Conservation (phyloP, 2,113 vertebrate genomes). For the Climacteris rufus region DNA sequence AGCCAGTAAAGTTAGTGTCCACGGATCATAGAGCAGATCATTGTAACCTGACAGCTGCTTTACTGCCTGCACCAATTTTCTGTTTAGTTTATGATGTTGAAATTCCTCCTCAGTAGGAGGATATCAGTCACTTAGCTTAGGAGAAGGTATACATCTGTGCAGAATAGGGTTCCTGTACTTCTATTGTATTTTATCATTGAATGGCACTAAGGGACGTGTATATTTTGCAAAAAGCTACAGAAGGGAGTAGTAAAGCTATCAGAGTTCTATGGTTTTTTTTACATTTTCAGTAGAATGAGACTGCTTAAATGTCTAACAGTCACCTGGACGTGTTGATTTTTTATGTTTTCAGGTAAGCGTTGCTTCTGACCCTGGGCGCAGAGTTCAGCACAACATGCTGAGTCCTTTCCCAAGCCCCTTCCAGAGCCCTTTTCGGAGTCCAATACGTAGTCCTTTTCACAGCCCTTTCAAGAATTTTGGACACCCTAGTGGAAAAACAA, state of each 20-base stretch:
- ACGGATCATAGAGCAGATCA: not conserved
- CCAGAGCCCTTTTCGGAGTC: constrained; percentile 93
- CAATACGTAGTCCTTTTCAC: constrained; percentile 85
- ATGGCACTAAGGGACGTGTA: not conserved
- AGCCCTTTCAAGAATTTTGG: constrained; percentile 93
- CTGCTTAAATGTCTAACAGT: not conserved
- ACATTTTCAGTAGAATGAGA: not conserved
- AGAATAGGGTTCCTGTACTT: not conserved
- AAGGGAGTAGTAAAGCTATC: not conserved
- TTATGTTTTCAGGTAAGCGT: constrained; percentile 85
- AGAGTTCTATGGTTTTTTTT: not conserved
- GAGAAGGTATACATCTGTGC: not conserved
- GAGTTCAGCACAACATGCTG: constrained; percentile 86
- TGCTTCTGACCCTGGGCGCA: constrained; percentile 92
- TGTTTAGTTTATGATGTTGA: not conserved
- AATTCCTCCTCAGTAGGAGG: not conserved
- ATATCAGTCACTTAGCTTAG: not conserved
- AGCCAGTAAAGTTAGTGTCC: not conserved
- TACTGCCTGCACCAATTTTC: not conserved
- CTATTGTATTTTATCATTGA: rapidly evolving
- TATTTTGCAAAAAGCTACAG: not conserved
- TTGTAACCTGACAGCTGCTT: not conserved
- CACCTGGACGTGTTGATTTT: not conserved
- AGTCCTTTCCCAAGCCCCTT: constrained; percentile 98
- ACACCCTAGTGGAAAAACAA: constrained; percentile 83